phyloP scores from a whole-genome alignment of 2,113 vertebrate genomes.

The Eurystomus gularis region DNA sequence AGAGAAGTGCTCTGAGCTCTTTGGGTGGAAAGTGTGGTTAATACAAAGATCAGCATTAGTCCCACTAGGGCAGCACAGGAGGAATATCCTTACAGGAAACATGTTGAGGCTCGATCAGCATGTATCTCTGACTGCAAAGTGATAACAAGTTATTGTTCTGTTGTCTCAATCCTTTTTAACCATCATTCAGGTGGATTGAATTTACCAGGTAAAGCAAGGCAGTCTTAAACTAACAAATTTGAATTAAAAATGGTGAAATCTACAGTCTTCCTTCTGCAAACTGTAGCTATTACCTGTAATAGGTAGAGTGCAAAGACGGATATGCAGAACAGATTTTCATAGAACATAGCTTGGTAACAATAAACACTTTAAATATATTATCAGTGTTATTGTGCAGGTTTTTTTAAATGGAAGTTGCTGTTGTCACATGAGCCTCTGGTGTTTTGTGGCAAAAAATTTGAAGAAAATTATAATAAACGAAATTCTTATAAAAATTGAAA shows the following conservation, averaged over 20 bases:
- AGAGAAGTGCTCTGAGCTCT: neutral
- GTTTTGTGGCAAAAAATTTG: neutral
- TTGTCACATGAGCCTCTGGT: neutral
- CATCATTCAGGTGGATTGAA: neutral
- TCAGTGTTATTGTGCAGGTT: neutral
- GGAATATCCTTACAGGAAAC: neutral
- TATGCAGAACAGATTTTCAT: neutral
- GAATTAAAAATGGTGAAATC: neutral
- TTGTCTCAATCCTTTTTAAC: neutral
- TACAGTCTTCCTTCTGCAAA: neutral
- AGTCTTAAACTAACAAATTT: neutral
- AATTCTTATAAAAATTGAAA: neutral
- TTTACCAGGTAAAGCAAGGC: neutral
- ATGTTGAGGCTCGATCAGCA: neutral
- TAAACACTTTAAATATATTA: neutral
- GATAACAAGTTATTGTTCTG: neutral
- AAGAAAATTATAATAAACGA: constrained; percentile 15
- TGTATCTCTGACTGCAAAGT: neutral
- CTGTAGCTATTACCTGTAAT: neutral
- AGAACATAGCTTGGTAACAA: neutral
- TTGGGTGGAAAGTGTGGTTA: neutral
- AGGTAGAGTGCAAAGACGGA: neutral
- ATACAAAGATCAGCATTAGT: neutral
- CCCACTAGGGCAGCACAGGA: neutral
- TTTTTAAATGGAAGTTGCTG: neutral